These are phyloP conservation scores for Xestia ashworthii DNA, from an alignment of 2,888 invertebrate genomes.

Conservation along the genomic window DNA sequence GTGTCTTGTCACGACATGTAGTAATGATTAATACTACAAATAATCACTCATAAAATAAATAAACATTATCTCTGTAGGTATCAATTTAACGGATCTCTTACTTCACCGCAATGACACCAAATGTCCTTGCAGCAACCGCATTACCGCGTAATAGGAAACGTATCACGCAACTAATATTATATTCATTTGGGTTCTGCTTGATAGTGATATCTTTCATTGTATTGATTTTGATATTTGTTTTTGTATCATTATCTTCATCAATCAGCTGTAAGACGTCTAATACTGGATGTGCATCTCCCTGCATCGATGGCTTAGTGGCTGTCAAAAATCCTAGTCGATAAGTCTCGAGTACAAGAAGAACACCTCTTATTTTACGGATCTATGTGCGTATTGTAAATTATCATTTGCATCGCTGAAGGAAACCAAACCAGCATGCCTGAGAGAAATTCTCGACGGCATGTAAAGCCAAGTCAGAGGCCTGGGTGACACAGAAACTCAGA, in stretches of 20 bases:
- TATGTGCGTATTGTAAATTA: no score
- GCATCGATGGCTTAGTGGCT: no score
- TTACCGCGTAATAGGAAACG: conserved; percentile 45
- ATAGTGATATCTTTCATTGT: neutral
- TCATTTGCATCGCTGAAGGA: no score
- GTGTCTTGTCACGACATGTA: neutral
- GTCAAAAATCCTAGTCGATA: no score
- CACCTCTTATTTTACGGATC: no score
- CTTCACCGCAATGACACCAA: conserved; percentile 52
- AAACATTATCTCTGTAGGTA: conserved; percentile 36
- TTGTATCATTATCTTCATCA: neutral
- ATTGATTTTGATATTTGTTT: conserved; percentile 11
- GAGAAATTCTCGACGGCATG: no score
- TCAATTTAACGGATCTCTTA: conserved; percentile 46
- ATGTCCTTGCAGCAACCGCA: conserved; percentile 55
- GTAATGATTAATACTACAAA: neutral
- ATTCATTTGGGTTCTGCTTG: neutral
- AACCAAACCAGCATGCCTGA: no score
- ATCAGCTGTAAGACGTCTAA: neutral
- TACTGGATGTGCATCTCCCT: neutral
- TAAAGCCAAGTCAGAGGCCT: no score
- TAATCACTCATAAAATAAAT: conserved; percentile 11
- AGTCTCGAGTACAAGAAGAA: no score
- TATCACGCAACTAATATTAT: conserved; percentile 22
- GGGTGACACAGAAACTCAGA: no score